These are phyloP conservation scores for Cossypha caffra DNA, from an alignment of 2,797 vertebrate species.

Conservation along the genomic window DNA sequence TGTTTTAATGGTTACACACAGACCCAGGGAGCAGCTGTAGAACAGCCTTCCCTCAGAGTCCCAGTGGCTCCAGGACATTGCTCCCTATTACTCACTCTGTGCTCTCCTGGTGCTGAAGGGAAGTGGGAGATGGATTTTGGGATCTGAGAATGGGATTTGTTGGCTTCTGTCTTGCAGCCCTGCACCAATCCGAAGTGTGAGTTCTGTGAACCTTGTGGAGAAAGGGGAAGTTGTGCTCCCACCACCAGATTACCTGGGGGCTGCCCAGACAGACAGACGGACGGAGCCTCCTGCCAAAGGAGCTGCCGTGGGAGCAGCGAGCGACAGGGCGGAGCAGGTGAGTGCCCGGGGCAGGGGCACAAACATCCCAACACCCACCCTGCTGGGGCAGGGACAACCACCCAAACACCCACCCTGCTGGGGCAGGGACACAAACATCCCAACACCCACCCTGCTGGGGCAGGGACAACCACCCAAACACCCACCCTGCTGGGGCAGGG, in stretches of 20 bases:
- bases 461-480: no score
- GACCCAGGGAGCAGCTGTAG: not conserved
- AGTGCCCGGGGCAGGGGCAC: conserved; percentile 23
- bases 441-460: no score
- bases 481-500: no score
- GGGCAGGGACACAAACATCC: no score
- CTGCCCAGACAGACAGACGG: conserved; percentile 42
- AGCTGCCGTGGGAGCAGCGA: not conserved
- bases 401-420: no score
- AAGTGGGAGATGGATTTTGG: not conserved
- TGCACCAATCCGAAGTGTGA: conserved; percentile 80
- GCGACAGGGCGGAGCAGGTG: conserved; percentile 54
- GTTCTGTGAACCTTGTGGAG: conserved; percentile 82
- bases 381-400: no score
- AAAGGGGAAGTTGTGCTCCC: conserved; percentile 84
- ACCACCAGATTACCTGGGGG: conserved; percentile 88
- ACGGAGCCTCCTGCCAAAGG: conserved; percentile 7
- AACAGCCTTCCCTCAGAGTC: not conserved
- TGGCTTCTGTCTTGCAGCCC: conserved; percentile 55
- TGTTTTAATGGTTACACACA: not conserved
- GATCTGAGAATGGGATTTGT: not conserved
- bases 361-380: no score
- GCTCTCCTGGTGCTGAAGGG: not conserved
- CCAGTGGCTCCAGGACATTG: not conserved
- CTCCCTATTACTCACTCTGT: rapidly evolving